Percentiles rank a stretch among this genome's conserved stretches.
These are phyloP conservation scores for Toxostoma redivivum DNA, from an alignment of 2,113 vertebrate species.

Conservation along the genomic window DNA sequence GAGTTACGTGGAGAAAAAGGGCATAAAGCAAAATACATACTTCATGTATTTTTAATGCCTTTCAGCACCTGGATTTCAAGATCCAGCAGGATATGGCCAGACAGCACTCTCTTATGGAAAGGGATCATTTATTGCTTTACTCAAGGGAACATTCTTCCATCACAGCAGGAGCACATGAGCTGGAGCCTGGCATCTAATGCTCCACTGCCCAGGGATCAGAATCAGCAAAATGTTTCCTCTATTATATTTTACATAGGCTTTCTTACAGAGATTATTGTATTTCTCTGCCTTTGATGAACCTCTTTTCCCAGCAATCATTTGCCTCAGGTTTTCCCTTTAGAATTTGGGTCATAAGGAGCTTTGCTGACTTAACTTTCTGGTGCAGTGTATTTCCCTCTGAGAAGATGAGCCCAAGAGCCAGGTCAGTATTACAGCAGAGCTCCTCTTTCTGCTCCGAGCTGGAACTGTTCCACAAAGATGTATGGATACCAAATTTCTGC, in stretches of 20 bases:
- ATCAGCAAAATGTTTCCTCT: background rate
- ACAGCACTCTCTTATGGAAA: background rate
- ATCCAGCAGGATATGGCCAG: background rate
- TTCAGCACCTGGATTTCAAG: background rate
- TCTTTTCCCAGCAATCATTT: constrained; percentile 27
- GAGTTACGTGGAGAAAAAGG: background rate
- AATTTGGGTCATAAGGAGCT: constrained; percentile 37
- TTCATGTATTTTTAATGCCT: background rate
- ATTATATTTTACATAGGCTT: background rate
- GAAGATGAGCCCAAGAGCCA: background rate
- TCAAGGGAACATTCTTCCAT: background rate
- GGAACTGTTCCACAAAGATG: constrained; percentile 45
- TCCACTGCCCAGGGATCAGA: background rate
- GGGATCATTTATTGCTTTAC: background rate
- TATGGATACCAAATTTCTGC: constrained; percentile 42
- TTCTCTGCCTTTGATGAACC: constrained; percentile 20
- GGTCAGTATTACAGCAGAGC: background rate
- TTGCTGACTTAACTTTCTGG: constrained; percentile 31
- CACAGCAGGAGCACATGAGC: background rate
- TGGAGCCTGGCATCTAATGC: background rate
- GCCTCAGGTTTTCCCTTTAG: constrained; percentile 26
- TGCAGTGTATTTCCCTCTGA: background rate
- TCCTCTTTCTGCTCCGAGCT: constrained; percentile 7
- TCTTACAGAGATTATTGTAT: background rate
- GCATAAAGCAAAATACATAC: background rate